phyloP scores from a whole-genome alignment of 92 coral and sea anemone genomes.

The Umimayanthus chanpuru region DNA sequence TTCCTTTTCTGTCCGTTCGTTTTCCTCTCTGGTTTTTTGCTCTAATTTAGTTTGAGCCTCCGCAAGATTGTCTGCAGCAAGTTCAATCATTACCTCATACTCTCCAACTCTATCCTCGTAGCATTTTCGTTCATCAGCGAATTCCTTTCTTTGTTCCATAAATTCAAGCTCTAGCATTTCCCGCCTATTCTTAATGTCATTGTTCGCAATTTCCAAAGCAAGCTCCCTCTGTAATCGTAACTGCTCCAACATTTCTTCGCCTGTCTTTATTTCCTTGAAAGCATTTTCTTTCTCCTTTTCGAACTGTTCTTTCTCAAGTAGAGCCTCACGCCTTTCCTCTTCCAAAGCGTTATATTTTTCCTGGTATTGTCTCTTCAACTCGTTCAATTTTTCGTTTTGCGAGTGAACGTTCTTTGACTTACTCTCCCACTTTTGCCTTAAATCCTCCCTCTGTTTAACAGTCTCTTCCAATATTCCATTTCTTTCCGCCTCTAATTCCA shows the following conservation, averaged over 20 bases:
- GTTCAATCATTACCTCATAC: conserved; percentile 77
- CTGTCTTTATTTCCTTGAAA: conserved; percentile 59
- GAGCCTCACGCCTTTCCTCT: conserved; percentile 72
- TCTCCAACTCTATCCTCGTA: conserved; percentile 75
- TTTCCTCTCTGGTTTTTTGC: conserved; percentile 77
- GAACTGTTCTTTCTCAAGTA: conserved; percentile 75
- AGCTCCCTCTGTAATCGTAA: conserved; percentile 69
- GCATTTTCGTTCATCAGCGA: conserved; percentile 65
- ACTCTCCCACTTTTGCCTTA: conserved; percentile 77
- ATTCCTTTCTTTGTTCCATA: conserved; percentile 62
- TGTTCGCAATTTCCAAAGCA: conserved; percentile 63
- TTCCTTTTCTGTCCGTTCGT: conserved; percentile 72
- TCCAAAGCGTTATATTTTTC: conserved; percentile 74
- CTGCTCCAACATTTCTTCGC: conserved; percentile 60
- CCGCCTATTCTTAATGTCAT: conserved; percentile 71
- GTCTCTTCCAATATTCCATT: conserved; percentile 66
- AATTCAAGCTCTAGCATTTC: conserved; percentile 85
- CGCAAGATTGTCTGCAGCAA: conserved; percentile 86
- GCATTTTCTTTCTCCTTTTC: conserved; percentile 69
- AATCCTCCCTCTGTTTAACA: conserved; percentile 65
- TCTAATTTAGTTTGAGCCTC: conserved; percentile 79
- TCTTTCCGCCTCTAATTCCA: conserved; percentile 81
- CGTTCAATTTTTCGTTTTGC: conserved; percentile 64
- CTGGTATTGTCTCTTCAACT: conserved; percentile 73
- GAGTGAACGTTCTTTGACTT: conserved; percentile 69